Evolutionary conservation across 2,113 vertebrate genomes (phyloP).

Genomic region (Salvelinus namaycush): DNA sequence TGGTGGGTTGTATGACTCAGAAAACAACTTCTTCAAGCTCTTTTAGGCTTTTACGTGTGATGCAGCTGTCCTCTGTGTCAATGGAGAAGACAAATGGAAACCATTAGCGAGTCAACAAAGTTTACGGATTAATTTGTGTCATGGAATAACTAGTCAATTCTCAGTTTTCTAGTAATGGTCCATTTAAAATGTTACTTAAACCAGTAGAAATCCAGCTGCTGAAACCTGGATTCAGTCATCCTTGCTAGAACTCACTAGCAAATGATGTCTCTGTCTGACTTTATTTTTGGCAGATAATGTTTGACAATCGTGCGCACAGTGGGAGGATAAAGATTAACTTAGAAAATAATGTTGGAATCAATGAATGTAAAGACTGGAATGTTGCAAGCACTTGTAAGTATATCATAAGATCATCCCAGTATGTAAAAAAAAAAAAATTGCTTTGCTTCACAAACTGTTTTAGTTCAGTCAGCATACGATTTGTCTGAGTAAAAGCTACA

Average conservation of each 20-base stretch:
- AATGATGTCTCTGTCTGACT: background rate
- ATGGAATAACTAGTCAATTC: background rate
- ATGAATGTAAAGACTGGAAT: constrained; percentile 89
- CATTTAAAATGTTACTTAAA: background rate
- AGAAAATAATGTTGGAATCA: constrained; percentile 81
- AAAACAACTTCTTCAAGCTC: background rate
- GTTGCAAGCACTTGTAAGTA: constrained; percentile 87
- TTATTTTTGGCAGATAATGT: constrained; percentile 78
- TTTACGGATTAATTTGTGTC: background rate
- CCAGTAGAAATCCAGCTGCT: background rate
- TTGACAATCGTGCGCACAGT: constrained; percentile 91
- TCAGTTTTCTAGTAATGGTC: background rate
- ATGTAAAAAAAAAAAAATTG: background rate
- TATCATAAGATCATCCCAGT: background rate
- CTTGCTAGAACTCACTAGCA: background rate
- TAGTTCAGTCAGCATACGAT: background rate
- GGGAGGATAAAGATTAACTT: constrained; percentile 87
- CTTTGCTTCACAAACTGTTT: background rate
- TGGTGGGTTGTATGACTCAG: constrained; percentile 11
- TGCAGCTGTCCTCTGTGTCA: background rate
- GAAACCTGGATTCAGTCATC: background rate
- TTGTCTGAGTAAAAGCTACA: background rate
- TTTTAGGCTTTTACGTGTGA: background rate
- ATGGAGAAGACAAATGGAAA: background rate
- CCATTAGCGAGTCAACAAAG: background rate